phyloP scores from a whole-genome alignment of 1,140 invertebrate genomes.

The Mactra quadrangularis region DNA sequence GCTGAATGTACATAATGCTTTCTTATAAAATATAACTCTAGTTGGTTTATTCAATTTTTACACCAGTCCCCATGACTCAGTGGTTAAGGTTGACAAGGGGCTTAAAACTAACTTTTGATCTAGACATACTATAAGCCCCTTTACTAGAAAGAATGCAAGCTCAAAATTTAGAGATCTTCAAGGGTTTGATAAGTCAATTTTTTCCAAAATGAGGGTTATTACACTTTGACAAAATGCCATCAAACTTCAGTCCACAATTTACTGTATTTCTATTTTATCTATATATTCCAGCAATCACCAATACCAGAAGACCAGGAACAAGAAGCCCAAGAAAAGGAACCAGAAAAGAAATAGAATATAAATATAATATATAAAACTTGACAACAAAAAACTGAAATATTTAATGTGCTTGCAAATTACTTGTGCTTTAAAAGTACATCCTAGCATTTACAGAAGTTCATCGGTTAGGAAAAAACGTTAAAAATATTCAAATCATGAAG shows the following conservation, averaged over 20 bases:
- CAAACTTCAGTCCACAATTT: neutral
- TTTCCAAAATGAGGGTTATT: conserved; percentile 3
- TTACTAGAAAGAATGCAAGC: conserved; percentile 3
- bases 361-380: conserved; percentile 1
- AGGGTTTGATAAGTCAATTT: neutral
- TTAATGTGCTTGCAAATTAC: too few species aligned
- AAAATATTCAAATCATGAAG: too few species aligned
- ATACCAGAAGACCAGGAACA: conserved; percentile 70
- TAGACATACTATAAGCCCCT: conserved; percentile 8
- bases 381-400: too few species aligned
- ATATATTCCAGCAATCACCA: conserved; percentile 68
- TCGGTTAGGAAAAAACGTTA: too few species aligned
- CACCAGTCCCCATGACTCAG: too few species aligned
- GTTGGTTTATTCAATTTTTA: too few species aligned
- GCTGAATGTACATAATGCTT: too few species aligned
- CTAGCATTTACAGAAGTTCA: too few species aligned
- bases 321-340: conserved; percentile 34
- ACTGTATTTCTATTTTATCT: too few species aligned
- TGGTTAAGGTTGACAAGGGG: too few species aligned
- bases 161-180: conserved; percentile 21
- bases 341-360: conserved; percentile 36
- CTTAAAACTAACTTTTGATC: conserved; percentile 22
- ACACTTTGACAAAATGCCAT: conserved; percentile 17
- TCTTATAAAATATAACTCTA: too few species aligned
- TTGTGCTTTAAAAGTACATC: too few species aligned